phyloP scores from a whole-genome alignment of 2,113 vertebrate genomes.

The Periophthalmus modestus region DNA sequence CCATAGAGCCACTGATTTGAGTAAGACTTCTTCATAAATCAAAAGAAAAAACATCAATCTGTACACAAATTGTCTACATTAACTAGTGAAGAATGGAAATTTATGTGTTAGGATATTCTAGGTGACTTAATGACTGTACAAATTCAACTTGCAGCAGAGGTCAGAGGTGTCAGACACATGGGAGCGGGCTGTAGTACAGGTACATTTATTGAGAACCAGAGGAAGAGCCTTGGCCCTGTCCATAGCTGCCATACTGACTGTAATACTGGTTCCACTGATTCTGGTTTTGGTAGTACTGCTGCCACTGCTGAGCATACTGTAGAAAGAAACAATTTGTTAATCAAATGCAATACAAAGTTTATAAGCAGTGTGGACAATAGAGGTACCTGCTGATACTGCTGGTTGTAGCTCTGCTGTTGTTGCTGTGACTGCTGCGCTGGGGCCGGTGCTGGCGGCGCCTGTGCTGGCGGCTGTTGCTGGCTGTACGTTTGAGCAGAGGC shows the following conservation, averaged over 20 bases:
- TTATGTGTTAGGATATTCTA: slow-evolving; percentile 32
- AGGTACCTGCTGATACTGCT: slow-evolving; percentile 87
- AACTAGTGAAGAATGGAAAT: slow-evolving; percentile 46
- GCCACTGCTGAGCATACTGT: slow-evolving; percentile 92
- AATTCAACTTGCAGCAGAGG: slow-evolving; percentile 46
- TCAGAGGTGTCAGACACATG: slow-evolving; percentile 39
- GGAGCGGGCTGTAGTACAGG: slow-evolving; percentile 34
- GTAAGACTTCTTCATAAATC: slow-evolving; percentile 59
- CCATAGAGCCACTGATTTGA: slow-evolving; percentile 49
- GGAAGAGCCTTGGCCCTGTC: slow-evolving; percentile 80
- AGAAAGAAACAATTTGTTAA: slow-evolving; percentile 5
- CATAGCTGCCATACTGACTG: slow-evolving; percentile 86
- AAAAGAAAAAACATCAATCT: slow-evolving; percentile 47
- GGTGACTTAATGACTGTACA: slow-evolving; percentile 49
- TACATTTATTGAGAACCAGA: slow-evolving; percentile 80
- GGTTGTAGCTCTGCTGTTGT: slow-evolving; percentile 82
- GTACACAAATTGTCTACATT: slow-evolving; percentile 39
- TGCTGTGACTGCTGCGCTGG: slow-evolving; percentile 76
- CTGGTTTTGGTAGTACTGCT: slow-evolving; percentile 94
- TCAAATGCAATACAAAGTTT: background rate
- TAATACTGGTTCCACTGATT: slow-evolving; percentile 94
- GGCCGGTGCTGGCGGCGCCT: slow-evolving; percentile 56
- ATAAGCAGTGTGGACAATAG: background rate
- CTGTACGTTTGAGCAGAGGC: slow-evolving; percentile 79
- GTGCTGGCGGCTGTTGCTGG: slow-evolving; percentile 73